phyloP scores from a whole-genome alignment of 2,797 vertebrate genomes.

The Telmatherina bonti region DNA sequence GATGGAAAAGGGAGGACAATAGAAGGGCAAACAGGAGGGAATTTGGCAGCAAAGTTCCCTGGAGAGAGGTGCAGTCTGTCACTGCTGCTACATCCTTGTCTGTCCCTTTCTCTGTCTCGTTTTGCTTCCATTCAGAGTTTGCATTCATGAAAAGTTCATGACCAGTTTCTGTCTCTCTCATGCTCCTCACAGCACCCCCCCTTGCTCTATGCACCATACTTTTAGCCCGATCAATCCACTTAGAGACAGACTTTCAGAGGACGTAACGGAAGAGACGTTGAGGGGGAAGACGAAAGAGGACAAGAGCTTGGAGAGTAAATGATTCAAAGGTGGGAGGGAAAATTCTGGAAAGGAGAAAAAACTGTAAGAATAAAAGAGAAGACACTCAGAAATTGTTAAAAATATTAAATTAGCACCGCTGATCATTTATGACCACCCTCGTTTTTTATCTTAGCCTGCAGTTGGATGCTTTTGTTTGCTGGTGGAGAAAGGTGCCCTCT shows the following conservation, averaged over 20 bases:
- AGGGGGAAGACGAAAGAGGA: constrained; percentile 22
- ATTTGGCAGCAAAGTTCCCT: constrained; percentile 48
- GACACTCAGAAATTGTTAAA: background rate
- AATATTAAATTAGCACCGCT: background rate
- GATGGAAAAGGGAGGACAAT: background rate
- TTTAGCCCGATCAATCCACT: constrained; percentile 74
- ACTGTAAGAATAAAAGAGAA: background rate
- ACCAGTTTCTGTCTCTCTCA: constrained; percentile 36
- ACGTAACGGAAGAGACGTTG: constrained; percentile 55
- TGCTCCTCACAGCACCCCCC: constrained; percentile 1
- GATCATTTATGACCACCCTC: background rate
- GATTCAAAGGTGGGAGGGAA: constrained; percentile 34
- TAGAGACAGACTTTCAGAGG: constrained; percentile 66
- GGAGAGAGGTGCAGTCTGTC: constrained; percentile 57
- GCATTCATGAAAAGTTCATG: constrained; percentile 70
- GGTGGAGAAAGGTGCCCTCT: constrained; percentile 52
- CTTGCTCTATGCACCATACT: constrained; percentile 39
- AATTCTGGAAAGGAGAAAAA: constrained; percentile 38
- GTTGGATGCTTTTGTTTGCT: constrained; percentile 5
- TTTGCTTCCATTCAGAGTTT: constrained; percentile 40
- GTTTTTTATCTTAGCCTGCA: too few relatives aligned
- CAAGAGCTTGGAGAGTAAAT: constrained; percentile 45
- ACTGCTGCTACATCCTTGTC: constrained; percentile 33
- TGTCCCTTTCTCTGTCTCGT: background rate
- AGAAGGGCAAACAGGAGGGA: constrained; percentile 24